Percentiles rank a stretch among this genome's conserved stretches.
These are phyloP conservation scores for Ariolimax columbianus DNA, from an alignment of 2,888 invertebrate genomes.

Conservation along the genomic window DNA sequence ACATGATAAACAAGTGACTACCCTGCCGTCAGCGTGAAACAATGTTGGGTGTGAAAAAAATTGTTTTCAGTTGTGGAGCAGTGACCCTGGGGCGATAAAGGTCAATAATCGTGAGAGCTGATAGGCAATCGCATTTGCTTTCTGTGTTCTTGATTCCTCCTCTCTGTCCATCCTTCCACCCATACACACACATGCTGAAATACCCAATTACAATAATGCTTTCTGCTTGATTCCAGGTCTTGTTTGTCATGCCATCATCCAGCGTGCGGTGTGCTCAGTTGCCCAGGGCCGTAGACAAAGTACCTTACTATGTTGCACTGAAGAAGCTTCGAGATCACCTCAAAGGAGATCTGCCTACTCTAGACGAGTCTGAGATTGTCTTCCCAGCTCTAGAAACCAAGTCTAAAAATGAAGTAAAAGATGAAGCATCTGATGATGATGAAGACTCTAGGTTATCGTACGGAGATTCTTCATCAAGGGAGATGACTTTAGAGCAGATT, in stretches of 20 bases:
- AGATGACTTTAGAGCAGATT: conserved; percentile 47
- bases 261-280: conserved; percentile 97
- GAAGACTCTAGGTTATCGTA: conserved; percentile 22
- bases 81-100: too few relatives aligned
- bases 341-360: conserved; percentile 84
- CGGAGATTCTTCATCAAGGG: conserved; percentile 13
- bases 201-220: too few relatives aligned
- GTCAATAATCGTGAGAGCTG: too few relatives aligned
- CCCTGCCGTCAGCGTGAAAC: too few relatives aligned
- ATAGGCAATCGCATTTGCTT: too few relatives aligned
- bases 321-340: conserved; percentile 96
- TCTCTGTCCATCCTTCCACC: too few relatives aligned
- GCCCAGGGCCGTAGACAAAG: conserved; percentile 97
- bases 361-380: conserved; percentile 75
- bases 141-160: too few relatives aligned
- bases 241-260: conserved; percentile 99
- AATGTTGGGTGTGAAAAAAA: too few relatives aligned
- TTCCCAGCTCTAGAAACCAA: conserved; percentile 72
- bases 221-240: conserved; percentile 86
- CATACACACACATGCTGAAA: too few relatives aligned
- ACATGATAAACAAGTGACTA: too few relatives aligned
- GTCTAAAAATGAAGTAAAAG: conserved; percentile 37
- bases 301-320: conserved; percentile 96
- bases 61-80: too few relatives aligned
- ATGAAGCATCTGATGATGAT: conserved; percentile 15